Conservation (phyloP, 2,113 vertebrate genomes). For the Hyperopisus bebe region DNA sequence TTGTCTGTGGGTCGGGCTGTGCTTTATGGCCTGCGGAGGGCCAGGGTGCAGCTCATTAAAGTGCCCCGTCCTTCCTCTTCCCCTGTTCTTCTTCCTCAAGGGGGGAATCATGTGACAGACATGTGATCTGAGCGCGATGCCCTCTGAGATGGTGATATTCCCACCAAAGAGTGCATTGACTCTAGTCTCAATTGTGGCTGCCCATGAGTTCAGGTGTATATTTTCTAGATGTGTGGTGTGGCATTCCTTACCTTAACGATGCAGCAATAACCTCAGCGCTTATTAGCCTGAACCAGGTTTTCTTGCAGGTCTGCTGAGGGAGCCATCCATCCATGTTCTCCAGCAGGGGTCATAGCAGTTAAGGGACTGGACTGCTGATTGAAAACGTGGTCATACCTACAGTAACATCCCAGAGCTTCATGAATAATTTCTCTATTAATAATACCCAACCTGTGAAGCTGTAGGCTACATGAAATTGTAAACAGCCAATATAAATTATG, state of each 20-base stretch:
- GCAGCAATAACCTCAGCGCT: constrained; percentile 25
- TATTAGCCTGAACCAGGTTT: neutral
- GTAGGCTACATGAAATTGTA: neutral
- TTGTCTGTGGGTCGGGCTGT: constrained; percentile 5
- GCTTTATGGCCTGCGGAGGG: neutral
- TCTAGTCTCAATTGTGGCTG: neutral
- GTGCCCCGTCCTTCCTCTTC: neutral
- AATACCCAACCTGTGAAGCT: neutral
- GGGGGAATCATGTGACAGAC: neutral
- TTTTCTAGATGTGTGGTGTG: neutral
- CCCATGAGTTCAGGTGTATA: neutral
- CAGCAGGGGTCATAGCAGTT: neutral
- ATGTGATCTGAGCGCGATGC: neutral
- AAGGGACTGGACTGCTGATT: neutral
- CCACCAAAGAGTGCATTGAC: neutral
- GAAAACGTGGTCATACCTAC: neutral
- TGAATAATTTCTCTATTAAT: constrained; percentile 4
- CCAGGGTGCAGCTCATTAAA: constrained; percentile 27
- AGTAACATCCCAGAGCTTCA: neutral
- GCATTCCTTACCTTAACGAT: constrained; percentile 14
- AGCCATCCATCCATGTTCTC: neutral
- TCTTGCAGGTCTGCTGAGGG: neutral
- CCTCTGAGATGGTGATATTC: neutral
- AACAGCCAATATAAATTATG: neutral
- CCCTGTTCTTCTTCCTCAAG: neutral